Conservation (phyloP, 2,888 invertebrate genomes). For the Pyrgus malvae region DNA sequence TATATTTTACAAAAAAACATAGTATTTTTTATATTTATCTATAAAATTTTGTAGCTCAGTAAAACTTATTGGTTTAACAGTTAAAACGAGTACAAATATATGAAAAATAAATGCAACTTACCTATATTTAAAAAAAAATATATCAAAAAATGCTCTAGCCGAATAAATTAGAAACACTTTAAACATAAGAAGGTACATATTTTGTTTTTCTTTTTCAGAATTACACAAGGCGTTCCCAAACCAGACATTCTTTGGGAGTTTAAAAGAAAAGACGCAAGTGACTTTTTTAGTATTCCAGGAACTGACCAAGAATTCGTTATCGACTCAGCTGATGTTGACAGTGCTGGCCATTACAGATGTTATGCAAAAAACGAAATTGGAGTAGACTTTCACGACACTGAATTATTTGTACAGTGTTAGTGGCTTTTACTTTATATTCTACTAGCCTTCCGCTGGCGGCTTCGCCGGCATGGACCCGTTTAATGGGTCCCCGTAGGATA, state of each 20-base stretch:
- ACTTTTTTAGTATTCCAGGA: not conserved
- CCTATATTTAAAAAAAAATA: no score
- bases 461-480: no score
- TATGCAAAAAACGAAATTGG: not conserved
- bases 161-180: no score
- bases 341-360: slow-evolving; percentile 6
- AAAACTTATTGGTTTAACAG: no score
- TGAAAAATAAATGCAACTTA: no score
- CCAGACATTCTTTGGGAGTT: slow-evolving; percentile 3
- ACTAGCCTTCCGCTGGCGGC: no score
- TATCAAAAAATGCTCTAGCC: no score
- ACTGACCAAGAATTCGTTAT: not conserved
- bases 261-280: not conserved
- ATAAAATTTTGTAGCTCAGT: no score
- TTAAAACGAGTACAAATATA: no score
- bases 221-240: not conserved
- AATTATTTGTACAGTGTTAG: slow-evolving; percentile 1
- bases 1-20: slow-evolving; percentile 4
- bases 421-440: not conserved
- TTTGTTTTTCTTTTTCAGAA: not conserved
- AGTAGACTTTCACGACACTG: not conserved
- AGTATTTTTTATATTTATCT: no score
- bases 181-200: no score
- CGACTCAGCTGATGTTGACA: not conserved
- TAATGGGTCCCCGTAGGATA: no score